These are phyloP conservation scores for Notodonta dromedarius DNA, from an alignment of 2,888 invertebrate genomes.

Conservation along the genomic window DNA sequence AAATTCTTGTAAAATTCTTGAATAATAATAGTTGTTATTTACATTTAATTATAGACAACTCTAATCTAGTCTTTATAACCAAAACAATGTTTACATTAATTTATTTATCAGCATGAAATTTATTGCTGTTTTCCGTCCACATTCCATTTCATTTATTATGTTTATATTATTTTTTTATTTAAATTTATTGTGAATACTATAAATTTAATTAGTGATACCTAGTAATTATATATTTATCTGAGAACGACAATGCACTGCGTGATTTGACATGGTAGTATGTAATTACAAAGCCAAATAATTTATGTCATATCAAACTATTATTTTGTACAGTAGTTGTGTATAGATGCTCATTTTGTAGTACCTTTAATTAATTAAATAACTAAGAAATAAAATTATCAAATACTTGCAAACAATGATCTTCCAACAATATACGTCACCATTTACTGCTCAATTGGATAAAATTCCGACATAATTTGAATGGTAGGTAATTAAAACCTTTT, in stretches of 20 bases:
- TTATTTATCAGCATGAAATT: not conserved
- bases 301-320: conserved; percentile 51
- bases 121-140: conserved; percentile 36
- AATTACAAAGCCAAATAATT: conserved; percentile 56
- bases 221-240: conserved; percentile 34
- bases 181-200: conserved; percentile 21
- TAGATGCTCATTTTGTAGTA: conserved; percentile 24
- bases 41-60: conserved; percentile 7
- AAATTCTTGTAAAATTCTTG: conserved; percentile 17
- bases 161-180: not conserved
- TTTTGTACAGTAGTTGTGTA: conserved; percentile 30
- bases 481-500: no score
- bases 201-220: conserved; percentile 20
- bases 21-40: not conserved
- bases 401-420: conserved; percentile 41
- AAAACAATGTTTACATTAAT: not conserved
- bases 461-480: no score
- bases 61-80: not conserved
- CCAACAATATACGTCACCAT: conserved; percentile 22
- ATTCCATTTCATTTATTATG: not conserved
- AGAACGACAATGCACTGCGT: conserved; percentile 66
- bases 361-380: conserved; percentile 22
- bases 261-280: conserved; percentile 76
- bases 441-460: conserved; percentile 10
- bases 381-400: conserved; percentile 15